These are phyloP conservation scores for Cryptotis parvus DNA, from an alignment of 2,113 vertebrate genomes.

Conservation along the genomic window DNA sequence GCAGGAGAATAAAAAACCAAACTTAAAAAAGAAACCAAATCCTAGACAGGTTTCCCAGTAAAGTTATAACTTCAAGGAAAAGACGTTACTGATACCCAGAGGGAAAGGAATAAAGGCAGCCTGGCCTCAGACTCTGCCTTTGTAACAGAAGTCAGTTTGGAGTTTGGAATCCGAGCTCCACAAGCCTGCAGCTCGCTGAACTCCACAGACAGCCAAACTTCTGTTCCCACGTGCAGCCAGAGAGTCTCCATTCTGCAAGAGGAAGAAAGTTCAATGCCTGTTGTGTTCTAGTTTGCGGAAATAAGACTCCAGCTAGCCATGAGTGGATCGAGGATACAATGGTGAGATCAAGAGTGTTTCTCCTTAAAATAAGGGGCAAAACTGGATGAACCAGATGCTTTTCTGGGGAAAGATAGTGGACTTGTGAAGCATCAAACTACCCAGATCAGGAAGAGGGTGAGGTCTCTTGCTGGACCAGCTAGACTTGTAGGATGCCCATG, in stretches of 20 bases:
- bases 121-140: neutral
- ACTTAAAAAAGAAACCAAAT: conserved; percentile 5
- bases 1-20: neutral
- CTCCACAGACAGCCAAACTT: too few relatives aligned
- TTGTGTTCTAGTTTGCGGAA: neutral
- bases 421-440: neutral
- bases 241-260: neutral
- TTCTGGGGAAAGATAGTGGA: conserved; percentile 22
- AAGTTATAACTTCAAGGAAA: conserved; percentile 41
- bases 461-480: neutral
- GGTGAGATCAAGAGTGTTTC: neutral
- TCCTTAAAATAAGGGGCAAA: neutral
- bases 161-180: neutral
- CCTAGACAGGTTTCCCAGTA: neutral
- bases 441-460: neutral
- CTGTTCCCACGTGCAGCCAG: too few relatives aligned
- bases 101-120: neutral
- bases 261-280: neutral
- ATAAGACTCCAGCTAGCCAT: neutral
- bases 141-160: neutral
- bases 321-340: neutral
- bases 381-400: neutral
- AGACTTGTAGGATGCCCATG: neutral
- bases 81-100: neutral
- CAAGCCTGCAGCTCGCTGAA: neutral